These are phyloP conservation scores for Axea sp. DNA, from an alignment of 2,888 invertebrate species.

Conservation along the genomic window DNA sequence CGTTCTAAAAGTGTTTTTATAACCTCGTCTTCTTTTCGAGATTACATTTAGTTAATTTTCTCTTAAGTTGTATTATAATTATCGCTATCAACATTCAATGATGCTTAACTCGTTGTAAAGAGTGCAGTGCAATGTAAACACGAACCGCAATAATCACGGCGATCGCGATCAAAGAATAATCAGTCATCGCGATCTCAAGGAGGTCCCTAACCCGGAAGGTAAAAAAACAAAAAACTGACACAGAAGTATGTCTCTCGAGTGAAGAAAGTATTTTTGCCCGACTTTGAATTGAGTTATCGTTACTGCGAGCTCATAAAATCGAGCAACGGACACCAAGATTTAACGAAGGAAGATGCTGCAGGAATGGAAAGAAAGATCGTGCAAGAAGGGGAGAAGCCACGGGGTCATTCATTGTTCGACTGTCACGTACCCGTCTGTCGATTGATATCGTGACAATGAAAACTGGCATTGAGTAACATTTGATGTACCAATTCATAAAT, in stretches of 20 bases:
- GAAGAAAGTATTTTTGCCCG: slow-evolving; percentile 56
- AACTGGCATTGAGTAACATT: slow-evolving; percentile 47
- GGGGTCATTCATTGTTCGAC: slow-evolving; percentile 61
- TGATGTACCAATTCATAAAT: slow-evolving; percentile 42
- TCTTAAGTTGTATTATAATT: too few species aligned
- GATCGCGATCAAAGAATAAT: slow-evolving; percentile 53
- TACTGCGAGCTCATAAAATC: slow-evolving; percentile 55
- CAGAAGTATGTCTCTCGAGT: slow-evolving; percentile 56
- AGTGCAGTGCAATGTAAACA: slow-evolving; percentile 55
- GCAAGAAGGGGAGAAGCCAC: slow-evolving; percentile 58
- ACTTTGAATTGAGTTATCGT: slow-evolving; percentile 60
- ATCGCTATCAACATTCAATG: too few species aligned
- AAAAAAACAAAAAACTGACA: slow-evolving; percentile 43
- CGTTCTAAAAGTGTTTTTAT: too few species aligned
- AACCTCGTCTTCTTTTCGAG: too few species aligned
- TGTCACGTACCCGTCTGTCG: slow-evolving; percentile 53
- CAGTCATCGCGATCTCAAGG: slow-evolving; percentile 41
- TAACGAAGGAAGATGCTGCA: slow-evolving; percentile 51
- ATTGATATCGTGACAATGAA: slow-evolving; percentile 57
- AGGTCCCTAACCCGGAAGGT: slow-evolving; percentile 23
- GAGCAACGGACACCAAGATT: slow-evolving; percentile 17
- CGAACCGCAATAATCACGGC: slow-evolving; percentile 58
- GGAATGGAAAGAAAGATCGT: slow-evolving; percentile 55
- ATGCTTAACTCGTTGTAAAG: too few species aligned
- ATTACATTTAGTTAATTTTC: too few species aligned